Base-by-base conservation (phyloP, 2,888 invertebrate species). In the Stictocephala bisonia region DNA sequence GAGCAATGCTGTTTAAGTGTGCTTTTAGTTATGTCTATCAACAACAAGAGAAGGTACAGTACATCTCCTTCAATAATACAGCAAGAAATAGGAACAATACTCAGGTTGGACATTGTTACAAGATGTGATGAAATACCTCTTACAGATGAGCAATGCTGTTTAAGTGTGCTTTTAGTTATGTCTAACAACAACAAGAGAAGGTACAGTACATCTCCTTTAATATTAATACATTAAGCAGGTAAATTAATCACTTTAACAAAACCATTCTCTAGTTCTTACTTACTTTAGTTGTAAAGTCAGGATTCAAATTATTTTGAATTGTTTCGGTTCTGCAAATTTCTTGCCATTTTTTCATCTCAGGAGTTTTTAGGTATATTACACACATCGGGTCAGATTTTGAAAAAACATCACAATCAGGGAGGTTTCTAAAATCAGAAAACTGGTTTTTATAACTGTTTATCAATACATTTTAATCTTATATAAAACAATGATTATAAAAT, bases 321-420 rank as follows among this genome's bases (percentile, higher is more conserved):
- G 81, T 82, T 80, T 87, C 86, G 0, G 86, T 86, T 50, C 86
- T 79, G 60, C 82, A 82, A 50, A 83, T 80, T 75, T 85, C 85
- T 31, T 81, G 79, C 82, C 84, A 85, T 51, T 81, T 80, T 15
- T 78, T 80, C 40, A 79, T 77, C 29, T 83, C 83, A 56, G 81
- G 79, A 4, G 83, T 82, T 74, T 85, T 82, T 64, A 83, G 77
- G 75, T 81, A 85, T 0, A 84, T 79, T 2, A 85, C 84, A 82
- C 86, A 86, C 82, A 87, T 83, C 1, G 88, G 88, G 79, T 88
- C 88, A 20, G 87, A 87, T 79, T 88, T 88, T 0, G 87, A 87
- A 71, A 87, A 82, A 1, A 86, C 80, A 82, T 88, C 88, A 77
- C 82, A 83, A 76, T 87, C 85, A 67, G 81, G 77, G 18, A 88